A percentile compares a stretch with the other conserved stretches of the same genome.
These are phyloP conservation scores for Bombyx mandarina DNA, from an alignment of 1,140 invertebrate species.

Conservation along the genomic window DNA sequence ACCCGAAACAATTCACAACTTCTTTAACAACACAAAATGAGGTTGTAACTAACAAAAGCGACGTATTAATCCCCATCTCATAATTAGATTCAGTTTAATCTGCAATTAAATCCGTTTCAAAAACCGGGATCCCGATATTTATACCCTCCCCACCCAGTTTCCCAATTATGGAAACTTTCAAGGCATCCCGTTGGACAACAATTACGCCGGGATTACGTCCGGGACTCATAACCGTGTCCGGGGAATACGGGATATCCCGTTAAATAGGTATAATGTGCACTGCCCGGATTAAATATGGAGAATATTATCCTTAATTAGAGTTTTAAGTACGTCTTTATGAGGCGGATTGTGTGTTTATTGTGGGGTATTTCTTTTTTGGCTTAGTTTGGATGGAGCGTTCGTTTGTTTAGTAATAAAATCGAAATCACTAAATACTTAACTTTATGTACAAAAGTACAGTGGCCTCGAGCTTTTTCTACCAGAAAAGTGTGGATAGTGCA, in stretches of 20 bases:
- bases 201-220: constrained; percentile 56
- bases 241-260: constrained; percentile 32
- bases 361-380: constrained; percentile 4
- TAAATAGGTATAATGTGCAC: constrained; percentile 61
- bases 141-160: constrained; percentile 11
- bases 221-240: constrained; percentile 57
- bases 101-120: constrained; percentile 22
- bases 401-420: too few relatives aligned
- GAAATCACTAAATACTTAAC: too few relatives aligned
- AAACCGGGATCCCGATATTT: constrained; percentile 21
- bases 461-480: too few relatives aligned
- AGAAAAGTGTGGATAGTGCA: too few relatives aligned
- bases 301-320: constrained; percentile 57
- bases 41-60: not conserved
- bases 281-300: constrained; percentile 35
- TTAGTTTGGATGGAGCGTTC: too few relatives aligned
- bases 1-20: not conserved
- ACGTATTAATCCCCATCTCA: not conserved
- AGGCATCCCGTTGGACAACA: constrained; percentile 57
- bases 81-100: constrained; percentile 5
- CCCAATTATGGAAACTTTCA: constrained; percentile 31
- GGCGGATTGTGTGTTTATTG: constrained; percentile 31
- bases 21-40: not conserved
- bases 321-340: constrained; percentile 53
- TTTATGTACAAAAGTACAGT: too few relatives aligned